A percentile compares a stretch with the other conserved stretches of the same genome.
These are phyloP conservation scores for Craniophora ligustri DNA, from an alignment of 2,888 invertebrate genomes.

Conservation along the genomic window DNA sequence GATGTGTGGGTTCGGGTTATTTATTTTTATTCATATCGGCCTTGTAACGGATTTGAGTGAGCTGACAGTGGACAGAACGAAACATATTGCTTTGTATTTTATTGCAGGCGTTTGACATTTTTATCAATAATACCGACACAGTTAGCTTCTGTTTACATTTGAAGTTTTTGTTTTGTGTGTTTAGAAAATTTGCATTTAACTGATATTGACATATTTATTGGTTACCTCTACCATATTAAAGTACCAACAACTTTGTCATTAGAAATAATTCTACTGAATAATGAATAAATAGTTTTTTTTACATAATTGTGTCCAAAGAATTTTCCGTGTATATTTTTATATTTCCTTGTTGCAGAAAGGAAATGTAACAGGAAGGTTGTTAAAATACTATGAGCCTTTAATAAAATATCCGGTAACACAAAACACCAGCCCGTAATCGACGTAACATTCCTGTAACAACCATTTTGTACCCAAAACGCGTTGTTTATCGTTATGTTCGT, in stretches of 20 bases:
- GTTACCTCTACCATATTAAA: too few species aligned
- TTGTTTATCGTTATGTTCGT: constrained; percentile 31
- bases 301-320: too few species aligned
- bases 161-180: too few species aligned
- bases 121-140: constrained; percentile 1
- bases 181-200: too few species aligned
- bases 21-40: constrained; percentile 45
- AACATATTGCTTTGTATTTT: constrained; percentile 45
- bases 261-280: too few species aligned
- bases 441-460: constrained; percentile 13
- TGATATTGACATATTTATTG: too few species aligned
- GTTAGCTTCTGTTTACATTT: background rate
- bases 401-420: background rate
- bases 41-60: constrained; percentile 19
- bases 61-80: constrained; percentile 36
- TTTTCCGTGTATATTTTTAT: too few species aligned
- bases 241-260: too few species aligned
- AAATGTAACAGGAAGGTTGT: background rate
- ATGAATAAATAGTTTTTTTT: too few species aligned
- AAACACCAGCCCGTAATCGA: constrained; percentile 10
- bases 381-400: background rate
- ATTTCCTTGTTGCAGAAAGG: background rate
- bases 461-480: constrained; percentile 26
- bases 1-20: constrained; percentile 41
- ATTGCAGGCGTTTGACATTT: constrained; percentile 37